Base-by-base conservation (phyloP, 2,113 vertebrate genomes). In the Chloropsis cyanopogon region DNA sequence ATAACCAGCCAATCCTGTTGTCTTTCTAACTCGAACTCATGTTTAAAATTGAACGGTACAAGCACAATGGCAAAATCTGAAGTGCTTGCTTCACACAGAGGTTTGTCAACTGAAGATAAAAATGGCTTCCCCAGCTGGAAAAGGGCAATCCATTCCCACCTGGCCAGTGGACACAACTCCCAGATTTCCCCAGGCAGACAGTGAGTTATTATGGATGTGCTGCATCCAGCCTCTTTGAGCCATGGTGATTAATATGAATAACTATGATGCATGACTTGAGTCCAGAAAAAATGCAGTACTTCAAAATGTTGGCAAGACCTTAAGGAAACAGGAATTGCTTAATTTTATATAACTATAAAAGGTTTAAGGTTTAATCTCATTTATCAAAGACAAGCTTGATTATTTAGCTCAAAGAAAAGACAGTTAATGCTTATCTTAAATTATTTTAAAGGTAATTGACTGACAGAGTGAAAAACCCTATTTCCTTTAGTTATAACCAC, bases 291-390 rank as follows among this genome's bases (percentile, higher is more conserved):
- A 94, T 31, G 60, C 88, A 64, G 54, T 6, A 75, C 88, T 94
- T 93, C n/a, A 90, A 88, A 94, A 93, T 28, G 50, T 26, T 90
- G 72, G 60, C 86, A 95, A 86, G 76, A 68, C 61, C 56, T 35
- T 64, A 87, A 90, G 66, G 41, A 95, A 92, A 85, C 6, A 9
- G 20, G 15, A 86, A 84, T 75, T 66, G 39, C 61, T 89, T 89
- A 63, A 82, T 93, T 91, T 93, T 86, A 66, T 61, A 7, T 46
- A 87, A 86, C 57, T 90, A 53, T 54, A 77, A 85, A 87, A 89
- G 44, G 28, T 47, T 95, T 75, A 69, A 71, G 72, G 57, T 47
- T 77, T 86, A 90, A 56, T 68, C 44, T 89, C 70, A 53, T 33
- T 61, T 71, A 84, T 59, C 24, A 71, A 75, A 92, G 33, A 71